Conservation (phyloP, 1,140 invertebrate species). For the Globodera ellingtonae region DNA sequence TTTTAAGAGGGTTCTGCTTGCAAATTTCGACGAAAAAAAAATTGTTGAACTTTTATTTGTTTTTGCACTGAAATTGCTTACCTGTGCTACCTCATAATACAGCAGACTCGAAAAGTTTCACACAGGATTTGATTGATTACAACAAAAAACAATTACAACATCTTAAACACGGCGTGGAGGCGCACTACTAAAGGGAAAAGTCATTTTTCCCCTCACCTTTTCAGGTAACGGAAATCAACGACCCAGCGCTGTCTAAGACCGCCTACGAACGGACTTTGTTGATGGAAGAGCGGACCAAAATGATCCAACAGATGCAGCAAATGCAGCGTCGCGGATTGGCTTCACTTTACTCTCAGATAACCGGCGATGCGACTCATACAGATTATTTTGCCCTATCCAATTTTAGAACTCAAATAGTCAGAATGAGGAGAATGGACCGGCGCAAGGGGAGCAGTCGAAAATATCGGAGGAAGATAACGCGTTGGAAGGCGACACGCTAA, state of each 20-base stretch:
- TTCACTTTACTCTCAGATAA: slow-evolving; percentile 14
- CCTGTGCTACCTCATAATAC: too few species aligned
- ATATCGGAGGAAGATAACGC: not conserved
- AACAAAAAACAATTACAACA: too few species aligned
- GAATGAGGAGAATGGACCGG: not conserved
- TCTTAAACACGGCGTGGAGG: too few species aligned
- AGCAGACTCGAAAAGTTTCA: too few species aligned
- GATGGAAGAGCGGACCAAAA: slow-evolving; percentile 98
- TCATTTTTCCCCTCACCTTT: too few species aligned
- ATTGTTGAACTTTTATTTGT: too few species aligned
- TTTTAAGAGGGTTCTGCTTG: too few species aligned
- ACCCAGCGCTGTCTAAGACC: slow-evolving; percentile 95
- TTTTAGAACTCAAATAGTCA: not conserved
- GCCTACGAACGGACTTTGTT: slow-evolving; percentile 96
- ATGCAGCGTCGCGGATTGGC: slow-evolving; percentile 67
- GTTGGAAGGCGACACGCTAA: not conserved
- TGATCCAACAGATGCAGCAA: slow-evolving; percentile 71
- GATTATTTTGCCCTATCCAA: not conserved
- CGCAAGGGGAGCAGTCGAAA: not conserved
- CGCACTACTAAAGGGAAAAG: too few species aligned
- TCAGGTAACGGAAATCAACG: slow-evolving; percentile 65
- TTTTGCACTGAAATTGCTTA: too few species aligned
- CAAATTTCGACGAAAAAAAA: too few species aligned
- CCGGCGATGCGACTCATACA: not conserved
- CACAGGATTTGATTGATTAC: too few species aligned